These are phyloP conservation scores for Nannoperca australis DNA, from an alignment of 2,797 vertebrate species.

Conservation along the genomic window DNA sequence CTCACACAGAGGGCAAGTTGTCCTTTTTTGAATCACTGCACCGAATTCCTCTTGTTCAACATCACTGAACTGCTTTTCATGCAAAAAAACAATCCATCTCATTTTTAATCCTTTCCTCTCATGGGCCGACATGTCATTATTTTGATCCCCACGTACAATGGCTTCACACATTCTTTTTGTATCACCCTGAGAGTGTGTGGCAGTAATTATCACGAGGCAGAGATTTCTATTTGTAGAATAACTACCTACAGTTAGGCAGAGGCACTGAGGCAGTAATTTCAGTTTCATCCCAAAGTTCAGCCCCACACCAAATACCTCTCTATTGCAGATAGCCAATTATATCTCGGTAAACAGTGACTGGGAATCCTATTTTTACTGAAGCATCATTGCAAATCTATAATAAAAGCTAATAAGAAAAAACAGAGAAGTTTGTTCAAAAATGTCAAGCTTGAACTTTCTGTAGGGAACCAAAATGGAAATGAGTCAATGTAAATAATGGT, in stretches of 20 bases:
- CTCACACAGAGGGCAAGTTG: conserved; percentile 84
- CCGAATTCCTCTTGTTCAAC: conserved; percentile 84
- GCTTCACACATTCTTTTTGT: conserved; percentile 72
- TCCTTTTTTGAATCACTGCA: conserved; percentile 85
- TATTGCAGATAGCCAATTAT: conserved; percentile 83
- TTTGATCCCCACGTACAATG: conserved; percentile 80
- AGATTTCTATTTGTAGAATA: conserved; percentile 80
- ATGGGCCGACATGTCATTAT: conserved; percentile 84
- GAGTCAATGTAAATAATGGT: conserved; percentile 88
- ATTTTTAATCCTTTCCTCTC: conserved; percentile 83
- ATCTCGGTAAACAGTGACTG: conserved; percentile 81
- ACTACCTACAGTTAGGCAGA: conserved; percentile 74
- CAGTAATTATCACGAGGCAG: conserved; percentile 79
- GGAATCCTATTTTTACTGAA: conserved; percentile 73
- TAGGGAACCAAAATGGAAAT: conserved; percentile 84
- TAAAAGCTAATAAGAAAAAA: conserved; percentile 77
- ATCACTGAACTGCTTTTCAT: conserved; percentile 84
- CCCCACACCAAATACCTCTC: conserved; percentile 66
- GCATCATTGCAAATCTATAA: conserved; percentile 79
- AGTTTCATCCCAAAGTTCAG: conserved; percentile 78
- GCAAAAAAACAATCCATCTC: conserved; percentile 84
- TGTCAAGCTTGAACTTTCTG: conserved; percentile 83
- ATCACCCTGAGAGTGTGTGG: conserved; percentile 66
- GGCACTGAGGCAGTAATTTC: conserved; percentile 70
- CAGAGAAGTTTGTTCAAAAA: conserved; percentile 84